A percentile compares a stretch with the other conserved stretches of the same genome.
Conservation (phyloP, 2,888 invertebrate species). For the Azorinus chamasolen region DNA sequence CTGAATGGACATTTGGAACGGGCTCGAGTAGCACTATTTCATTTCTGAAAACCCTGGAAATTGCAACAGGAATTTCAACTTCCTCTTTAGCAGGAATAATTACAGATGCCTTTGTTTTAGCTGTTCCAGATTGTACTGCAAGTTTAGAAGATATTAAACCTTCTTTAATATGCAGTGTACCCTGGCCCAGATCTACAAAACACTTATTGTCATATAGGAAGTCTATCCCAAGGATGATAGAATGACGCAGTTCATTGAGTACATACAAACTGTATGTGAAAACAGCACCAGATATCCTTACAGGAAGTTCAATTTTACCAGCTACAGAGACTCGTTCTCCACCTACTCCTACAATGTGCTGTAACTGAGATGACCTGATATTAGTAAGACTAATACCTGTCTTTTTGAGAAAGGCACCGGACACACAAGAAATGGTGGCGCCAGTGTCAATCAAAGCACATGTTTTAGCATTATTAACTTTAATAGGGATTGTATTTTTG, state of each 20-base stretch:
- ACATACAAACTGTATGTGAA: constrained; percentile 29
- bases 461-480: constrained; percentile 7
- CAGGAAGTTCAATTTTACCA: constrained; percentile 24
- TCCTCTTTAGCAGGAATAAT: constrained; percentile 15
- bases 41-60: constrained; percentile 6
- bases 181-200: constrained; percentile 21
- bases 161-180: constrained; percentile 17
- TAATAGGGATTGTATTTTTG: constrained; percentile 25
- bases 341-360: constrained; percentile 20
- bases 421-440: constrained; percentile 29
- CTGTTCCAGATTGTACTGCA: constrained; percentile 13
- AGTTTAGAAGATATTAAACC: constrained; percentile 1
- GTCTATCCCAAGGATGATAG: constrained; percentile 37
- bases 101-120: constrained; percentile 36
- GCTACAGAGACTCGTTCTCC: constrained; percentile 18
- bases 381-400: constrained; percentile 4
- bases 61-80: constrained; percentile 13
- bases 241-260: constrained; percentile 24
- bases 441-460: constrained; percentile 37
- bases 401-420: constrained; percentile 30
- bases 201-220: constrained; percentile 26
- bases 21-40: constrained; percentile 23
- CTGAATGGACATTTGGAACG: constrained; percentile 31
- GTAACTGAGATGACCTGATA: neutral
- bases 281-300: constrained; percentile 16